phyloP scores from a whole-genome alignment of 2,888 invertebrate species.

The Ligdia adustata region DNA sequence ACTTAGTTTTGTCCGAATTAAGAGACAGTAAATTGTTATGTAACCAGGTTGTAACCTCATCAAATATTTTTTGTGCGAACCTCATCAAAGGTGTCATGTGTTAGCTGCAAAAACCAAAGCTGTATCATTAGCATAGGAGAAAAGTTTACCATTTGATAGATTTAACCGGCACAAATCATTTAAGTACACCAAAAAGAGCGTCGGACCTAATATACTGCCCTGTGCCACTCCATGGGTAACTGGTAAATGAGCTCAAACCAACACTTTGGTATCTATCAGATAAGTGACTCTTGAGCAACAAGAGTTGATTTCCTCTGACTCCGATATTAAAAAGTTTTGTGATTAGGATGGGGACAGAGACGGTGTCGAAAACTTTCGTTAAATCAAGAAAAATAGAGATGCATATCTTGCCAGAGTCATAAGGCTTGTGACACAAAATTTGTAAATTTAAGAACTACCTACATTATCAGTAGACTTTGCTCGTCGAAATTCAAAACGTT shows the following conservation, averaged over 20 bases:
- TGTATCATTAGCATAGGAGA: not conserved
- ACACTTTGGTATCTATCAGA: constrained; percentile 16
- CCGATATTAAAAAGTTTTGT: constrained; percentile 14
- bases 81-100: no score
- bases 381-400: not conserved
- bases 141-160: not conserved
- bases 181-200: constrained; percentile 10
- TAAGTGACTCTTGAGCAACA: constrained; percentile 14
- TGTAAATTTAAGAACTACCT: constrained; percentile 4
- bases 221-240: not conserved
- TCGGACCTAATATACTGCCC: not conserved
- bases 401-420: constrained; percentile 8
- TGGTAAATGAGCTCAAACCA: not conserved
- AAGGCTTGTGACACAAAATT: not conserved
- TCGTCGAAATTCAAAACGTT: constrained; percentile 22
- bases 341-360: not conserved
- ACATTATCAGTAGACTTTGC: constrained; percentile 18
- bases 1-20: no score
- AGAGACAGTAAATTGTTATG: no score
- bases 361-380: not conserved
- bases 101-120: not conserved
- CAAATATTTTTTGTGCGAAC: no score
- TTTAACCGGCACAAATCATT: not conserved
- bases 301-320: constrained; percentile 9
- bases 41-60: no score